Evolutionary conservation across 2,113 vertebrate species (phyloP), one percentile per base, ranked within the genome.

Genomic region (Oophaga pumilio): DNA sequence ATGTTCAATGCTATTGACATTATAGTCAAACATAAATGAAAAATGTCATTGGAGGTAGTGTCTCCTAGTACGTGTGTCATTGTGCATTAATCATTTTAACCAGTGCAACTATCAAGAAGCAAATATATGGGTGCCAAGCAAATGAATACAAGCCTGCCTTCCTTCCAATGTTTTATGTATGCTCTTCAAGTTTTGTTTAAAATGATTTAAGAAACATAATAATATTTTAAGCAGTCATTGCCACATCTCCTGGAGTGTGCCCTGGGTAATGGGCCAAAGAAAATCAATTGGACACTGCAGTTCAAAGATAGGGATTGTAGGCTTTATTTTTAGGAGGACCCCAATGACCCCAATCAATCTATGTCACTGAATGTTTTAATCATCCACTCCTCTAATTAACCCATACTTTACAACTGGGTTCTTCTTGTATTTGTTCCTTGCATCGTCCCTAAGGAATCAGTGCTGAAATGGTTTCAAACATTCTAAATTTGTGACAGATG

Each of bases 271-370:
- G 95, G 94, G 92, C 96, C 96, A 96, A 91, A 96, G 94, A 96
- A 94, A 97, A 98, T 97, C 95, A 92, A 97, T 97, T 97, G 96
- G 94, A 93, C 91, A 85, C 94, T 94, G 93, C 91, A 82, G 92
- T 94, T 93, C 91, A 94, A 93, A 96, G 96, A 96, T 96, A 97
- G 96, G 95, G 91, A 89, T 50, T 24, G 91, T 91, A 90, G 91
- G 93, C 94, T 94, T 93, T 93, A 94, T 95, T 94, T 92, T 91
- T 81, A 79, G 94, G 92, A 50, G 62, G 92, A 93, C 94, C 94
- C 94, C 92, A 89, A 91, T 95, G 97, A 97, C 97, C 96, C 92
- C 92, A 93, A 97, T 98, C 95, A 94, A 97, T 97, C 98, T 97
- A 95, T 96, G 96, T 97, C 95, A 91, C 89, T 90, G 91, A 84